A percentile compares a stretch with the other conserved stretches of the same genome.
Conservation (phyloP, 2,113 vertebrate species). For the Crotalus viridis region DNA sequence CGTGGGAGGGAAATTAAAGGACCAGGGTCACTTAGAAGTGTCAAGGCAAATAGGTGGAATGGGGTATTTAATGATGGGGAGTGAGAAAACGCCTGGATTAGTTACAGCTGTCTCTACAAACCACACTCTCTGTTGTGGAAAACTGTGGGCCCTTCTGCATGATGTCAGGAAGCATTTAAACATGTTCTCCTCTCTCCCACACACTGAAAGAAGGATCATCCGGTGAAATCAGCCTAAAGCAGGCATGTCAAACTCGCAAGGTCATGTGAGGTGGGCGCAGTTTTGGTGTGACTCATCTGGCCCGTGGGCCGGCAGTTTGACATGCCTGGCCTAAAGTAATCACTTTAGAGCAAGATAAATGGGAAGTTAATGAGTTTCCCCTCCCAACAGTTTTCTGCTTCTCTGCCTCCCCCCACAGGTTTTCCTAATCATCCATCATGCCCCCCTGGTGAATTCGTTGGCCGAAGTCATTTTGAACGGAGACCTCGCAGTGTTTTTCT, state of each 20-base stretch:
- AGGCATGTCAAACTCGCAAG: no score
- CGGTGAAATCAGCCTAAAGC: background rate
- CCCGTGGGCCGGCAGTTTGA: no score
- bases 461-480: slow-evolving; percentile 95
- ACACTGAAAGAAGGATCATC: accelerated
- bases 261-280: no score
- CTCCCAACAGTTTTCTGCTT: background rate
- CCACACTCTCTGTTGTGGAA: background rate
- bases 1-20: no score
- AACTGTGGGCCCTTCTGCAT: background rate
- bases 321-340: no score
- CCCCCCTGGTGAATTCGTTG: slow-evolving; percentile 89
- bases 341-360: background rate
- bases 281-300: no score
- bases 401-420: slow-evolving; percentile 73
- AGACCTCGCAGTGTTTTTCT: slow-evolving; percentile 85
- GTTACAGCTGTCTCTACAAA: background rate
- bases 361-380: background rate
- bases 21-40: background rate
- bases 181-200: background rate
- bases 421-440: slow-evolving; percentile 95
- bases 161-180: background rate
- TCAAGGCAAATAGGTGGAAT: background rate
- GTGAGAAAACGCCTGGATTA: background rate
- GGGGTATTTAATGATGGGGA: no score